Evolutionary conservation across 2,797 vertebrate genomes (phyloP).

Genomic region (Mionectes olivaceus): DNA sequence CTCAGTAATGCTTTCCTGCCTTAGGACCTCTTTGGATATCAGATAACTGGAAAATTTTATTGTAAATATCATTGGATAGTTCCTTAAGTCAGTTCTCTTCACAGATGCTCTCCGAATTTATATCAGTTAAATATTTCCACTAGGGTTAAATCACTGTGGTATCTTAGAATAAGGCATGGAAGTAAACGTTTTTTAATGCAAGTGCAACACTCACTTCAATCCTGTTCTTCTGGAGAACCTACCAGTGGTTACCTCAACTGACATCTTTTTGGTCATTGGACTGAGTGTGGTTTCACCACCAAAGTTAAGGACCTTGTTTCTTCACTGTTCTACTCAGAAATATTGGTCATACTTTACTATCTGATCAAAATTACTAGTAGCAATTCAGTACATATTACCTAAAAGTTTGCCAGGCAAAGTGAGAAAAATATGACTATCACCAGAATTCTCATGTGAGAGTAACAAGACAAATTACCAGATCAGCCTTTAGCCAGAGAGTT

Average conservation of each 20-base stretch:
- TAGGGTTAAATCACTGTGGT: not conserved
- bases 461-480: not conserved
- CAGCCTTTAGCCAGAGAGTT: not conserved
- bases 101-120: not conserved
- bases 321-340: not conserved
- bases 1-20: not conserved
- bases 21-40: not conserved
- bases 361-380: not conserved
- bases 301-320: not conserved
- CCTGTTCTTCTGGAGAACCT: not conserved
- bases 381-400: not conserved
- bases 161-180: not conserved
- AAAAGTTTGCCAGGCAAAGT: not conserved
- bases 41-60: not conserved
- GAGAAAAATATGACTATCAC: not conserved
- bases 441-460: not conserved
- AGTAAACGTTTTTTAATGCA: accelerated
- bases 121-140: not conserved
- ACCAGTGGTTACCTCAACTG: not conserved
- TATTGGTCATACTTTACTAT: not conserved
- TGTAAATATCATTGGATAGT: not conserved
- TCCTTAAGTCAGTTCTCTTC: not conserved
- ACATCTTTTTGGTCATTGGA: not conserved
- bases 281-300: not conserved
- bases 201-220: not conserved